These are phyloP conservation scores for Loxodonta africana DNA, from an alignment of 2,113 vertebrate genomes.

Conservation along the genomic window DNA sequence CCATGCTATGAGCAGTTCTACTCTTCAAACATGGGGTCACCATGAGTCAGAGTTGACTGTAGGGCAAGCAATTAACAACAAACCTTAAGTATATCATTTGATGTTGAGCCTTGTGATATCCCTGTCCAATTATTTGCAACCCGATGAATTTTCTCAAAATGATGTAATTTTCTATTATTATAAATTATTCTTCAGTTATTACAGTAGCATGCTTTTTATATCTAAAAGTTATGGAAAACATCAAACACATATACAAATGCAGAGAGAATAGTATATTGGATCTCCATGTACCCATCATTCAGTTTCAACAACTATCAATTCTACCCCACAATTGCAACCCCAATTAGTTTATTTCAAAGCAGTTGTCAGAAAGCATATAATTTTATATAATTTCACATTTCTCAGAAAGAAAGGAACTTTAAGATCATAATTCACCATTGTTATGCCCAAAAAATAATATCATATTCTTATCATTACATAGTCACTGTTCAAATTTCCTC, in stretches of 20 bases:
- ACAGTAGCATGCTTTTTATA: background rate
- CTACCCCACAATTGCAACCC: background rate
- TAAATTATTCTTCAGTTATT: background rate
- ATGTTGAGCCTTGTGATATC: background rate
- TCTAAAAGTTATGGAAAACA: background rate
- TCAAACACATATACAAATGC: background rate
- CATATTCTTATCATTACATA: background rate
- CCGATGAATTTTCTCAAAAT: background rate
- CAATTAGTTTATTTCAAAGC: background rate
- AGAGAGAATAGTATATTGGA: no score
- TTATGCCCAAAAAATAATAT: background rate
- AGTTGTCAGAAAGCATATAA: background rate
- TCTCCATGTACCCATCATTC: background rate
- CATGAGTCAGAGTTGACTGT: no score
- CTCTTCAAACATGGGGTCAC: no score
- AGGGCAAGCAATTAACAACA: background rate
- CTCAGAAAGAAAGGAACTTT: background rate
- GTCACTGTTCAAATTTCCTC: background rate
- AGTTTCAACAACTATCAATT: no score
- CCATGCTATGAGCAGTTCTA: background rate
- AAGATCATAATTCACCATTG: background rate
- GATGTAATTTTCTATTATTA: background rate
- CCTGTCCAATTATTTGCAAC: background rate
- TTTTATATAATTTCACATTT: background rate
- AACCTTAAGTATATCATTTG: background rate